These are phyloP conservation scores for Cephus cinctus DNA, from an alignment of 1,140 invertebrate species.

Conservation along the genomic window DNA sequence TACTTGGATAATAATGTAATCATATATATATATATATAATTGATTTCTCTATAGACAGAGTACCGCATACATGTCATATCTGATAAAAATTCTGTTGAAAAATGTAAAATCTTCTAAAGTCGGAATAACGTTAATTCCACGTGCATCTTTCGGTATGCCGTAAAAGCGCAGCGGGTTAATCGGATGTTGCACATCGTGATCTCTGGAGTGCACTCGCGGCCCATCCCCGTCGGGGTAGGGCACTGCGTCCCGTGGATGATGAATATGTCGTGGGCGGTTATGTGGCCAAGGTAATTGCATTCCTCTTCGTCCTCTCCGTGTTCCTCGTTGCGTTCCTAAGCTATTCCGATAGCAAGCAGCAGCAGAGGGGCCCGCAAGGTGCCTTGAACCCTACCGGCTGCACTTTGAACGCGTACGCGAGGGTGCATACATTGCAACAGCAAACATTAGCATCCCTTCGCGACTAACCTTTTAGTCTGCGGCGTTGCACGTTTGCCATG, in stretches of 20 bases:
- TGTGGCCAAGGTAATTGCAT: conserved; percentile 31
- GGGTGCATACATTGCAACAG: conserved; percentile 44
- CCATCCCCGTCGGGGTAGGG: conserved; percentile 32
- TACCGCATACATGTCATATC: too few relatives aligned
- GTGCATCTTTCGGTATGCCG: too few relatives aligned
- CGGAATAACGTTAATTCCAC: too few relatives aligned
- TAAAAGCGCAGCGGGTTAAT: conserved; percentile 21
- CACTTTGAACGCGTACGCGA: conserved; percentile 13
- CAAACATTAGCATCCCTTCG: conserved; percentile 29
- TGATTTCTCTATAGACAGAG: too few relatives aligned
- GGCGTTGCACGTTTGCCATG: too few relatives aligned
- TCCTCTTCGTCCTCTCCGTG: conserved; percentile 20
- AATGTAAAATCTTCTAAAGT: too few relatives aligned
- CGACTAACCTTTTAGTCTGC: conserved; percentile 8
- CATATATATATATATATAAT: too few relatives aligned
- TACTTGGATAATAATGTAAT: too few relatives aligned
- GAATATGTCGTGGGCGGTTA: conserved; percentile 32
- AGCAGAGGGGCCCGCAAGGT: neutral
- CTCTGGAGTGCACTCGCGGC: conserved; percentile 31
- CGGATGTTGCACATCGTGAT: conserved; percentile 27
- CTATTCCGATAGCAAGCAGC: conserved; percentile 2
- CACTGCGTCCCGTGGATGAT: conserved; percentile 20
- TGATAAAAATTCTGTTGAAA: too few relatives aligned
- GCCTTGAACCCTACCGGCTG: conserved; percentile 8
- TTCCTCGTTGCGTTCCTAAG: conserved; percentile 15